phyloP scores from a whole-genome alignment of 2,888 invertebrate species.

The Barypeithes pellucidus region DNA sequence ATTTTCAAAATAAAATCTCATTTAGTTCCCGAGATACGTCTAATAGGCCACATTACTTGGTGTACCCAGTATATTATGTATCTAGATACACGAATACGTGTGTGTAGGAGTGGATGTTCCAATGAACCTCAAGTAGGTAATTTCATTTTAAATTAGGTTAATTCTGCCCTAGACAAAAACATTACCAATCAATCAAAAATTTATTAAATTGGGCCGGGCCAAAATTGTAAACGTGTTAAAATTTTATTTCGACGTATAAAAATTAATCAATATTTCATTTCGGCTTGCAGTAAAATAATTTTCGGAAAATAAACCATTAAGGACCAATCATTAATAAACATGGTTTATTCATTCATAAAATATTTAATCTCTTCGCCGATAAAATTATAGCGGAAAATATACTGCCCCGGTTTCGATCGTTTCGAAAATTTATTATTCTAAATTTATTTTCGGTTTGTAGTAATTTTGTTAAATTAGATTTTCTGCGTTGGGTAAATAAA shows the following conservation, averaged over 20 bases:
- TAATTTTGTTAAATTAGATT: conserved; percentile 31
- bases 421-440: conserved; percentile 32
- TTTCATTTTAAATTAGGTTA: too few species aligned
- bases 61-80: too few species aligned
- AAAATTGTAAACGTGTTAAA: neutral
- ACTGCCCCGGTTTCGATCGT: conserved; percentile 12
- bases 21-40: too few species aligned
- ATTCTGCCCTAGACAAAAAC: too few species aligned
- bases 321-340: conserved; percentile 13
- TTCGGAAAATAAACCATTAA: conserved; percentile 13
- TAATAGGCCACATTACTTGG: too few species aligned
- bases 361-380: conserved; percentile 33
- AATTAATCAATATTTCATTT: conserved; percentile 13
- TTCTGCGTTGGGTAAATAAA: conserved; percentile 30
- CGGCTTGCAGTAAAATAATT: conserved; percentile 3
- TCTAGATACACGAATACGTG: too few species aligned
- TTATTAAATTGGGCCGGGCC: too few species aligned
- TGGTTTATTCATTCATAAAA: conserved; percentile 33
- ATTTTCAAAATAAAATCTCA: too few species aligned
- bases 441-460: conserved; percentile 16
- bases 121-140: too few species aligned
- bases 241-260: conserved; percentile 3
- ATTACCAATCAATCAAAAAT: too few species aligned
- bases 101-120: too few species aligned
- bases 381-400: conserved; percentile 38